These are phyloP conservation scores for Cossypha caffra DNA, from an alignment of 2,797 vertebrate species.

Conservation along the genomic window DNA sequence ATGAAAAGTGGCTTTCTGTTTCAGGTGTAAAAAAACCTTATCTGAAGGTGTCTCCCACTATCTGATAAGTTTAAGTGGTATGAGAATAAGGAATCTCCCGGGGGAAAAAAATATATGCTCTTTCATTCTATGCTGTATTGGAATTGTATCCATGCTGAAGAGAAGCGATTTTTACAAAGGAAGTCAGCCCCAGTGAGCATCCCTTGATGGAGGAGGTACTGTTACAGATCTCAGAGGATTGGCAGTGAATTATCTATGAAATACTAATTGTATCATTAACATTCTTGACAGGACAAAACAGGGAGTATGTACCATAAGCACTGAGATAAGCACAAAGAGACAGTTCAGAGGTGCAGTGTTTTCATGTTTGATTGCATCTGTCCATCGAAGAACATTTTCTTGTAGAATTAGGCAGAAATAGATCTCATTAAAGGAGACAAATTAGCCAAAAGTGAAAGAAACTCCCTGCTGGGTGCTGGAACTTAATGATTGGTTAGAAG, in stretches of 20 bases:
- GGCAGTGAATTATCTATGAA: not conserved
- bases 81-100: not conserved
- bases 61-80: not conserved
- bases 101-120: rapidly evolving
- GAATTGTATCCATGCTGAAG: not conserved
- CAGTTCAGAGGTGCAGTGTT: not conserved
- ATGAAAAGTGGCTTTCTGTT: not conserved
- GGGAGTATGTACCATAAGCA: not conserved
- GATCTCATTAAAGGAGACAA: constrained; percentile 8
- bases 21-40: not conserved
- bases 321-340: not conserved
- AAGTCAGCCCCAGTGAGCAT: not conserved
- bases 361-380: constrained; percentile 38
- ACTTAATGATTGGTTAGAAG: constrained; percentile 7
- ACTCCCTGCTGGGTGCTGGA: not conserved
- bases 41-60: not conserved
- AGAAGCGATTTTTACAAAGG: not conserved
- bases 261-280: constrained; percentile 29
- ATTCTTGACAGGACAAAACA: not conserved
- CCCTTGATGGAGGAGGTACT: not conserved
- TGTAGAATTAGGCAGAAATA: constrained; percentile 24
- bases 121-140: not conserved
- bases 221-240: not conserved
- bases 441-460: constrained; percentile 6
- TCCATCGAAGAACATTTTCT: constrained; percentile 4